A percentile compares a stretch with the other conserved stretches of the same genome.
Conservation (phyloP, 2,113 vertebrate genomes). For the Euleptes europaea region DNA sequence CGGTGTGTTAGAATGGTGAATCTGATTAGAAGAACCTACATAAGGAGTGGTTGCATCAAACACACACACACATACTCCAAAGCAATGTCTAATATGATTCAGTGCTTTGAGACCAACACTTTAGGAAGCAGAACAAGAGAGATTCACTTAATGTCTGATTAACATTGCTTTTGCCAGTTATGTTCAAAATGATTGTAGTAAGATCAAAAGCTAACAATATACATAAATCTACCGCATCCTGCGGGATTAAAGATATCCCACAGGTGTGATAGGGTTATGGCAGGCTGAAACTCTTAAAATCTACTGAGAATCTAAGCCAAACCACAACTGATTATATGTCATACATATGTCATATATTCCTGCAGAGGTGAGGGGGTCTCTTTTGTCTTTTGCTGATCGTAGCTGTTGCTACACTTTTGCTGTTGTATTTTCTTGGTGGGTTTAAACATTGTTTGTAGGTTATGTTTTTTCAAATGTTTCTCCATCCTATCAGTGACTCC, state of each 20-base stretch:
- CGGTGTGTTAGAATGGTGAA: background rate
- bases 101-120: conserved; percentile 49
- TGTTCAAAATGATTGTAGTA: conserved; percentile 58
- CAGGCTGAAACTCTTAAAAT: conserved; percentile 54
- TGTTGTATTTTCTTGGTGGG: no score
- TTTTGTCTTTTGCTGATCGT: no score
- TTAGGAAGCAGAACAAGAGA: conserved; percentile 64
- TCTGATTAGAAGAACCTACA: background rate
- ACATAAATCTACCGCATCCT: conserved; percentile 49
- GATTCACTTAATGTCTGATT: conserved; percentile 64
- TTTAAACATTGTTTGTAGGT: no score
- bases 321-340: conserved; percentile 38
- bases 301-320: conserved; percentile 60
- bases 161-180: conserved; percentile 52
- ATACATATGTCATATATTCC: no score
- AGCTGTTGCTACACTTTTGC: no score
- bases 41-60: background rate
- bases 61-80: background rate
- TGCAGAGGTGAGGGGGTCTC: no score
- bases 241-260: conserved; percentile 68
- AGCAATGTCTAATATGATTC: conserved; percentile 21
- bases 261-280: conserved; percentile 57
- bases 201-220: conserved; percentile 71
- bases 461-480: no score
- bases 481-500: no score